Base-by-base conservation (phyloP, 2,888 invertebrate genomes). In the Ophioninae sp. region DNA sequence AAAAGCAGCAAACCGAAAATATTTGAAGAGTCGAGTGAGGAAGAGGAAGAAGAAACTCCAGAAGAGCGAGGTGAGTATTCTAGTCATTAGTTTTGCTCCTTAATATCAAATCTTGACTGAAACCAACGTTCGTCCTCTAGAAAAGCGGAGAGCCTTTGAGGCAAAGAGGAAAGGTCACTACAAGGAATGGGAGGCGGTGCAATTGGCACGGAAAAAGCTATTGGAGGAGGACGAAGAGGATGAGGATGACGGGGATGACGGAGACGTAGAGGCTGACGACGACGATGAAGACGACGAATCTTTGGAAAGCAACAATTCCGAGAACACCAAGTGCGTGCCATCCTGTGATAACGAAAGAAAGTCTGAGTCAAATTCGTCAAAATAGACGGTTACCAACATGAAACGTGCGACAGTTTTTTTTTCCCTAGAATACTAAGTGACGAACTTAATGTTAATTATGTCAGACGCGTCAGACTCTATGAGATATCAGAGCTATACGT, bases 141-240 rank as follows among this genome's bases (percentile, higher is more conserved):
- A 94, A 87, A 95, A 95, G 89, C 95, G 96, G 89, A 94, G 95
- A 89, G 96, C 96, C 84, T 99, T 99, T 91, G 98, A 99, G 93
- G 95, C 96, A 87, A 99, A 98, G 92, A 95, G 99, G 85, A 99
- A 98, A 94, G 96, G 97, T 89, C 99, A 99, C 91, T 99, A 99
- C 93, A 98, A 99, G 93, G 99, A 99, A 93, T 99, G 97, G 93
- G 96, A 98, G 93, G 99, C 98, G 0, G 96, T 99, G 7, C 97
- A 98, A 93, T 93, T 98, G 90, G 98, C 99, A 37, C 95, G 98
- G 88, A 97, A 98, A 93, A 94, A 99, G 86, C 95, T 99, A 94
- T 96, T 97, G 87, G 97, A 98, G 91, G 98, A 98, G 81, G 97
- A 97, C 41, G 97, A 97, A 1, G 97, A 97, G 0, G 97, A 96